Percentiles rank a stretch among this genome's conserved stretches.
phyloP scores from a whole-genome alignment of 2,113 vertebrate species.

The Platysternon megacephalum region DNA sequence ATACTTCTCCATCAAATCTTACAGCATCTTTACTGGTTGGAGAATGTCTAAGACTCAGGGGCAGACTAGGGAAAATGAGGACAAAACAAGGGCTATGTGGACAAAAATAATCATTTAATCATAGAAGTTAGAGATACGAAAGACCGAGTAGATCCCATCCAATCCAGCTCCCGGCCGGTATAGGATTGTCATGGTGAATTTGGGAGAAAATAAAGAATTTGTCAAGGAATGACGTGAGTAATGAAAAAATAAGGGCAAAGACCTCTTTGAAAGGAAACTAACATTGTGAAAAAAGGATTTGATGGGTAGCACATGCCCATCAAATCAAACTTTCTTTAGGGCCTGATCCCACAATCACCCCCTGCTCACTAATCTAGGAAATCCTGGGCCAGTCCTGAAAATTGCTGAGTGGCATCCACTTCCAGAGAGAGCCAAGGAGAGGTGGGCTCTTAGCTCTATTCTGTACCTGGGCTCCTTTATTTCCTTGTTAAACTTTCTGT shows the following conservation, averaged over 20 bases:
- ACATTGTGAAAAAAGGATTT: background rate
- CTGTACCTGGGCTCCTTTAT: background rate
- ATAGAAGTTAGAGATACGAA: background rate
- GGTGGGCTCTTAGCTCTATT: background rate
- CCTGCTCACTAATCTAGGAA: background rate
- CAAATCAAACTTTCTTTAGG: background rate
- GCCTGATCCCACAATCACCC: background rate
- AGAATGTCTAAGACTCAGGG: background rate
- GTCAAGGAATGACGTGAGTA: background rate
- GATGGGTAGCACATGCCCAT: background rate
- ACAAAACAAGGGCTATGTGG: background rate
- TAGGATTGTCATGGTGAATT: background rate
- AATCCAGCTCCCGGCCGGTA: background rate
- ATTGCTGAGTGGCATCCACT: background rate
- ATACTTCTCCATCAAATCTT: background rate
- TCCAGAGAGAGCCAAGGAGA: background rate
- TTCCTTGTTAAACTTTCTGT: background rate
- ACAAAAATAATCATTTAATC: background rate
- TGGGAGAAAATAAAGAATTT: background rate
- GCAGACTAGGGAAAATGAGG: background rate
- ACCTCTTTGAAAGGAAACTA: background rate
- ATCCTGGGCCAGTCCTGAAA: no score
- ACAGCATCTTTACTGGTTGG: background rate
- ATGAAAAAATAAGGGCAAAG: background rate
- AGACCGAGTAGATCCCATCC: background rate